Evolutionary conservation across 2,888 invertebrate genomes (phyloP).

Genomic region (Ptychoptera contaminata): DNA sequence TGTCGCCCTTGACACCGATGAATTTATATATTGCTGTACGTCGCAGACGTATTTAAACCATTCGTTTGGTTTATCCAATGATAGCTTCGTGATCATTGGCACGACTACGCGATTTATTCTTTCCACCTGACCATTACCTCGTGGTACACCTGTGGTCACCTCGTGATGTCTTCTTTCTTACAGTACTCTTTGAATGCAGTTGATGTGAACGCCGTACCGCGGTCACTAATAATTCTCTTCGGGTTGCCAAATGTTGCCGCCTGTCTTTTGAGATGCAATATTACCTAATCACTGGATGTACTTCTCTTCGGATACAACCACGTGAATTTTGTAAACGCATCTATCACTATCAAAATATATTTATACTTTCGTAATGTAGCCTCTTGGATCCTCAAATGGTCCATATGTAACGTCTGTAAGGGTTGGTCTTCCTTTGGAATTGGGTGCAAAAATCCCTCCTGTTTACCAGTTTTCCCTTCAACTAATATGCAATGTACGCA

Average conservation of each 20-base stretch:
- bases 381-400: conserved; percentile 19
- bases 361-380: conserved; percentile 15
- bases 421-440: conserved; percentile 18
- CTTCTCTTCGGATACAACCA: too few species aligned
- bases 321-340: too few species aligned
- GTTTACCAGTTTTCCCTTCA: conserved; percentile 15
- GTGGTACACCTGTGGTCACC: conserved; percentile 8
- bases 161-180: conserved; percentile 4
- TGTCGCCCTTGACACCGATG: conserved; percentile 5
- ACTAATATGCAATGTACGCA: conserved; percentile 2
- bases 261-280: not conserved
- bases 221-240: not conserved
- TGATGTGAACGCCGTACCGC: not conserved
- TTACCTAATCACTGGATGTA: too few species aligned
- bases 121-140: conserved; percentile 12
- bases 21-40: conserved; percentile 9
- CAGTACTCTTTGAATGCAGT: conserved; percentile 4
- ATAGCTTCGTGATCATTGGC: conserved; percentile 8
- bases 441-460: conserved; percentile 17
- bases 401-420: conserved; percentile 17
- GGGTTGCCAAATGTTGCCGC: not conserved
- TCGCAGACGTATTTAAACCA: conserved; percentile 9
- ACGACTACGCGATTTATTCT: conserved; percentile 7
- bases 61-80: conserved; percentile 7
- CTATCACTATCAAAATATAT: too few species aligned